Evolutionary conservation across 2,113 vertebrate genomes (phyloP).

Genomic region (Otis tarda): DNA sequence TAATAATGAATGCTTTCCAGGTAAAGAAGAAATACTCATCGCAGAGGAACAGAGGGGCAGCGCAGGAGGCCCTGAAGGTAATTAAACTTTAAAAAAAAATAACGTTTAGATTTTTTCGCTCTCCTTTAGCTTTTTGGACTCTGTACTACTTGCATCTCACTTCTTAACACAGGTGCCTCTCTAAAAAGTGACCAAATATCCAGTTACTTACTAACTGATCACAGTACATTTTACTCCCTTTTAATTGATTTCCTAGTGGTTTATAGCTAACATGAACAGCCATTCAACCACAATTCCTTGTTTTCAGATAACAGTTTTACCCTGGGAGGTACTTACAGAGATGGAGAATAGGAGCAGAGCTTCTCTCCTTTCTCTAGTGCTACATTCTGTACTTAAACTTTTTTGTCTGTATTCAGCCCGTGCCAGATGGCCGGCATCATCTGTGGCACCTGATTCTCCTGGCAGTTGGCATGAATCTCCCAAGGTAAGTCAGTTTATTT

Average conservation of each 20-base stretch:
- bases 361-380: background rate
- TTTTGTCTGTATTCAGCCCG: background rate
- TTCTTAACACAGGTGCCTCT: background rate
- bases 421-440: background rate
- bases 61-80: conserved; percentile 1
- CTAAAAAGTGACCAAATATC: background rate
- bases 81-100: background rate
- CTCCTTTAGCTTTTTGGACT: background rate
- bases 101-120: background rate
- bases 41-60: background rate
- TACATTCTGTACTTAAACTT: background rate
- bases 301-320: background rate
- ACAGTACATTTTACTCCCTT: background rate
- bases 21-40: conserved; percentile 26
- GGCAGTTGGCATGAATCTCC: background rate
- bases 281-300: background rate
- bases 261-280: background rate
- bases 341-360: background rate
- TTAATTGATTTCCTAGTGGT: background rate
- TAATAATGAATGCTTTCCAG: conserved; percentile 4
- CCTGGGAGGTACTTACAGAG: background rate
- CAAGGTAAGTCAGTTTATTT: conserved; percentile 39
- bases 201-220: background rate
- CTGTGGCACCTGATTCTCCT: background rate
- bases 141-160: background rate